These are phyloP conservation scores for Scaptomyza tumidula DNA, from an alignment of 2,888 invertebrate species.

Conservation along the genomic window DNA sequence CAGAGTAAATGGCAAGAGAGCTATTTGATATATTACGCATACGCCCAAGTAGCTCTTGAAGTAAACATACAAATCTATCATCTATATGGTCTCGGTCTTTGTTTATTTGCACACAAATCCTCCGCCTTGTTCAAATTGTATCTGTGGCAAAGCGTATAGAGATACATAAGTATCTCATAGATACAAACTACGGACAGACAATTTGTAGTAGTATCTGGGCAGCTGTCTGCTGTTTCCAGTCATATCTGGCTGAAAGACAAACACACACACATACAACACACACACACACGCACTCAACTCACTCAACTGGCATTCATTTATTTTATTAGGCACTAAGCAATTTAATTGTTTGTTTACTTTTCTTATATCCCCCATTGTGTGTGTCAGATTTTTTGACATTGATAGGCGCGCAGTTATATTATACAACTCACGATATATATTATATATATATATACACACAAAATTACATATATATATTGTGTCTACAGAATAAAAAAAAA, in stretches of 20 bases:
- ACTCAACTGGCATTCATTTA: constrained; percentile 65
- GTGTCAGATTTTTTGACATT: constrained; percentile 79
- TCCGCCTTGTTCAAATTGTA: constrained; percentile 42
- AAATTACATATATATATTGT: too few relatives aligned
- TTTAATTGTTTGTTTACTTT: constrained; percentile 79
- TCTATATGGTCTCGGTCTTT: constrained; percentile 5
- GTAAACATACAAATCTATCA: constrained; percentile 1
- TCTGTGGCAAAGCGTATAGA: constrained; percentile 50
- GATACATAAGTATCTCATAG: constrained; percentile 24
- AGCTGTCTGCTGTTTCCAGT: constrained; percentile 56
- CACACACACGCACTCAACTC: constrained; percentile 17
- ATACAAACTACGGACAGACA: background rate
- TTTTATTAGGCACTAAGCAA: constrained; percentile 77
- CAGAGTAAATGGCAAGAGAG: constrained; percentile 21
- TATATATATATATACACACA: too few relatives aligned
- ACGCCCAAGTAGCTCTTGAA: constrained; percentile 47
- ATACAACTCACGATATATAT: constrained; percentile 52
- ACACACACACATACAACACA: constrained; percentile 17
- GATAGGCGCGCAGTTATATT: constrained; percentile 78
- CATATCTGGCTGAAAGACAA: constrained; percentile 54
- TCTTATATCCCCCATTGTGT: constrained; percentile 58
- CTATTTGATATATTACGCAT: constrained; percentile 61
- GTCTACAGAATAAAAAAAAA: too few relatives aligned
- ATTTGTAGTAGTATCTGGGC: constrained; percentile 27
- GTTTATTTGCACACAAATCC: constrained; percentile 44